Base-by-base conservation (phyloP, 2,113 vertebrate species). In the Natator depressus region DNA sequence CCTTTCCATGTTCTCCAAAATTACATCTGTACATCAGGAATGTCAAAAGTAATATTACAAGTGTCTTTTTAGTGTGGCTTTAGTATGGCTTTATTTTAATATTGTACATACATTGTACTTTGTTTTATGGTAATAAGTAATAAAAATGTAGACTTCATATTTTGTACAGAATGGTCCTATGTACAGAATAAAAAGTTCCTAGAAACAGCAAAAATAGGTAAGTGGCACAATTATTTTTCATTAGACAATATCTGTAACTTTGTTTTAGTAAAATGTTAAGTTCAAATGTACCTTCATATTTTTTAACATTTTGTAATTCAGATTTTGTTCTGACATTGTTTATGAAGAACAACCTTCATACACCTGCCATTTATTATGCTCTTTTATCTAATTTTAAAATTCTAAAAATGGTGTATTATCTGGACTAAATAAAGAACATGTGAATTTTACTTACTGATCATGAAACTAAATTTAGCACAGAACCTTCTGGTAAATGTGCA, bases 51-150 rank as follows among this genome's bases (percentile, higher is more conserved):
- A 98, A 98, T 98, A 98, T 98, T 98, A 98, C 98, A 98, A 99
- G 98, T 99, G 99, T 99, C 99, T 99, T 99, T 97, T 99, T 99
- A 99, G 99, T 99, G 98, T 98, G 98, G 91, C 97, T 99, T 98
- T 98, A 98, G 98, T 99, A 98, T 98, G 98, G 98, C 99, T 99
- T 99, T 98, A 98, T 99, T 98, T 98, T 98, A 98, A 98, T 99
- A 98, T 98, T 99, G 99, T 99, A 99, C 98, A 99, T 99, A 99
- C 99, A 98, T 99, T 99, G 98, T 99, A 99, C 98, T 98, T 99
- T 99, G 98, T 99, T 99, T 99, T 99, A 99, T 98, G 98, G 98
- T 99, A 99, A 98, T 98, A 98, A 99, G 98, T 99, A 99, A 98
- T 99, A 99, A 99, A 99, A 99, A 99, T 99, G 98, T 99, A 99